phyloP scores from a whole-genome alignment of 2,797 vertebrate species.

The Argyrosomus regius region DNA sequence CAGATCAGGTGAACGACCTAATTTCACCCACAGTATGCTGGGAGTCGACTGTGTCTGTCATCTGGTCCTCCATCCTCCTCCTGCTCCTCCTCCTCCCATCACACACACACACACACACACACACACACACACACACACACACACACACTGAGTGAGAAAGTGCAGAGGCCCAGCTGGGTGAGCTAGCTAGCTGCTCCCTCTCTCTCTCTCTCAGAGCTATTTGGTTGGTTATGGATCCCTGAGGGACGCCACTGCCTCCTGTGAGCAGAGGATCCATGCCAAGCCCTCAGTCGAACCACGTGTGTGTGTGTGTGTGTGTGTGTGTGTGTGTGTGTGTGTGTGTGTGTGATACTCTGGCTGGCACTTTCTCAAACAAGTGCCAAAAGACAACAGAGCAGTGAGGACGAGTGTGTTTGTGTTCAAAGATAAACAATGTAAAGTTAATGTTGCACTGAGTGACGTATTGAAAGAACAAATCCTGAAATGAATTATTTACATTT shows the following conservation, averaged over 20 bases:
- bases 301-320: neutral
- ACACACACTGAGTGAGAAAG: conserved; percentile 9
- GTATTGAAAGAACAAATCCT: neutral
- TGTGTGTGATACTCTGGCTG: conserved; percentile 39
- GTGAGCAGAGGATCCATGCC: conserved; percentile 61
- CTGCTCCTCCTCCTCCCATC: neutral
- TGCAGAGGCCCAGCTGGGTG: conserved; percentile 61
- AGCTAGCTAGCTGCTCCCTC: conserved; percentile 41
- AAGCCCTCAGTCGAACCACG: conserved; percentile 45
- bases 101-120: conserved; percentile 30
- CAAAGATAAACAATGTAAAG: neutral
- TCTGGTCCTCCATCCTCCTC: conserved; percentile 35
- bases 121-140: conserved; percentile 6
- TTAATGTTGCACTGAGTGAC: neutral
- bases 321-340: conserved; percentile 38
- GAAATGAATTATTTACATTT: neutral
- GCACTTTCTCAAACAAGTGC: conserved; percentile 40
- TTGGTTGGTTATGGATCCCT: conserved; percentile 70
- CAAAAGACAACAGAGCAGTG: conserved; percentile 33
- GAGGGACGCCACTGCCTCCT: conserved; percentile 68
- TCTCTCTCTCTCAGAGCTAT: conserved; percentile 55
- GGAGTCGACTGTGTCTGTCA: conserved; percentile 49
- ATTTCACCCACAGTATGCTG: conserved; percentile 34
- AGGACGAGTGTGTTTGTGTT: conserved; percentile 6
- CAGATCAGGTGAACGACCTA: conserved; percentile 48